Evolutionary conservation across 2,113 vertebrate genomes (phyloP).

Genomic region (Nansenia antarctica): DNA sequence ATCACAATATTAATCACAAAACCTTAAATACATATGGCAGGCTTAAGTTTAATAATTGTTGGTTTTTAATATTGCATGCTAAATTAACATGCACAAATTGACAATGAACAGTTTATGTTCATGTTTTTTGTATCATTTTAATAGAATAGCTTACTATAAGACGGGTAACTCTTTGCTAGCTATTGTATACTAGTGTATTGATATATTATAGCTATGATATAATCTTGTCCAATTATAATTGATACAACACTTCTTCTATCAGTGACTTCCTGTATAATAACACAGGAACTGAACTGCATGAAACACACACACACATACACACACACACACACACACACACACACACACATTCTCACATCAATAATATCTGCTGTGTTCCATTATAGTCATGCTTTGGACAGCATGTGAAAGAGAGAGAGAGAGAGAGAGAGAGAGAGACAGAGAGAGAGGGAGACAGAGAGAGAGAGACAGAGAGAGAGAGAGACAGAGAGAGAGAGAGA

Average conservation of each 20-base stretch:
- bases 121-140: too few species aligned
- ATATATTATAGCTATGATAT: background rate
- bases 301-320: background rate
- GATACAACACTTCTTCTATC: background rate
- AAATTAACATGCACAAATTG: too few species aligned
- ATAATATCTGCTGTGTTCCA: conserved; percentile 13
- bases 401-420: conserved; percentile 11
- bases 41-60: too few species aligned
- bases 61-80: too few species aligned
- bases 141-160: too few species aligned
- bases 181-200: too few species aligned
- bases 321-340: background rate
- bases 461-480: conserved; percentile 13
- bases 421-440: conserved; percentile 15
- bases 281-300: background rate
- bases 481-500: conserved; percentile 14
- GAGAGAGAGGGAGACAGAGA: conserved; percentile 13
- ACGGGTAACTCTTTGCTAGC: too few species aligned
- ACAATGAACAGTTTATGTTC: too few species aligned
- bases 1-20: too few species aligned
- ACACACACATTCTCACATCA: background rate
- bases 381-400: conserved; percentile 24
- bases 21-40: too few species aligned
- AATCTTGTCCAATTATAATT: background rate
- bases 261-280: background rate